Base-by-base conservation (phyloP, 2,888 invertebrate genomes). In the Cryptocheilus praepositus region DNA sequence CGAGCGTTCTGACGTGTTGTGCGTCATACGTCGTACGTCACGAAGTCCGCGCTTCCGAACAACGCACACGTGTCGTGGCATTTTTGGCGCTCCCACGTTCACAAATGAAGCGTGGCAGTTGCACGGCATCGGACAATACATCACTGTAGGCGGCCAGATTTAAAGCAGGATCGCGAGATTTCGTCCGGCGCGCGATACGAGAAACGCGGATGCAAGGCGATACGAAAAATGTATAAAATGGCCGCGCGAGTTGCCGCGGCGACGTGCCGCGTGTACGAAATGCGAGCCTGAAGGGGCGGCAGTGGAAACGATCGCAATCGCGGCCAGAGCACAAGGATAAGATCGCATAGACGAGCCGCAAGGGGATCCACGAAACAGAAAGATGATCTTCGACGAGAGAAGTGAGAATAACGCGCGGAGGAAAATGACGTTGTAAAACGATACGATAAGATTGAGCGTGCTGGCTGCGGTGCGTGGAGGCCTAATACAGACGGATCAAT, bases 191-290 rank as follows among this genome's bases (percentile, higher is more conserved):
- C 43, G 64, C 68, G 71, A 70, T 73, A 71, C 67, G 74, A 56
- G 75, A 63, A 70, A 76, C 55, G 67, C 70, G 78, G 70, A 68
- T 67, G 74, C 66, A 76, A 68, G 64, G 74, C 66, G 81, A 79
- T 75, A 75, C 76, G 77, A 80, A 81, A 80, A 77, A 80, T 81
- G 77, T 77, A 79, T 74, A 72, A 79, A 77, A 65, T 60, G 68
- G 53, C 62, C 51, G 36, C 44, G 46, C 36, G 36, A 36, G 7
- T 11, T 36, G 36, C 36, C 36, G 36, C 11, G 36, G 11, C 36
- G 36, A 36, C 36, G 36, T 36, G 36, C 36, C 36, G 64, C 67
- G 81, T 71, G 73, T 81, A 74, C 76, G 71, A 75, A 81, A 61
- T 54, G 61, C 49, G 25, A 71, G 74, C 64, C 59, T 60, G 73